These are phyloP conservation scores for Eristalis arbustorum DNA, from an alignment of 2,888 invertebrate genomes.

Conservation along the genomic window DNA sequence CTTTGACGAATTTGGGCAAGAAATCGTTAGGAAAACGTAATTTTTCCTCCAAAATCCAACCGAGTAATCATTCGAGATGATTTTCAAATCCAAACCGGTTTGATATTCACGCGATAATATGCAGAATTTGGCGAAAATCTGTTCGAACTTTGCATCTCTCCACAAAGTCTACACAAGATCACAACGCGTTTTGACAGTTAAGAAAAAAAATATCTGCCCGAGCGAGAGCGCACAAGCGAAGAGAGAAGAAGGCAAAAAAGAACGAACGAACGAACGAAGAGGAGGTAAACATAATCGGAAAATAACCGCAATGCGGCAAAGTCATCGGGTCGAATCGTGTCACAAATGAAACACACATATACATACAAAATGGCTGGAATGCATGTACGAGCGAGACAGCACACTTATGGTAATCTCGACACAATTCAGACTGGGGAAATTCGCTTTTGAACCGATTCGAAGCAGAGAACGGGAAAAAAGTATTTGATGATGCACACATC, in stretches of 20 bases:
- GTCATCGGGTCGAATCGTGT: slow-evolving; percentile 77
- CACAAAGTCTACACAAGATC: neutral
- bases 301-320: slow-evolving; percentile 81
- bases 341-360: slow-evolving; percentile 55
- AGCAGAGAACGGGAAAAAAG: neutral
- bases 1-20: neutral
- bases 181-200: slow-evolving; percentile 48
- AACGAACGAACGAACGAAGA: slow-evolving; percentile 27
- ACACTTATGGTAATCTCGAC: slow-evolving; percentile 25
- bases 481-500: neutral
- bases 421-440: slow-evolving; percentile 39
- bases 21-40: neutral
- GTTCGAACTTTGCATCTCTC: neutral
- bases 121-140: slow-evolving; percentile 12
- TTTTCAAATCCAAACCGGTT: slow-evolving; percentile 24
- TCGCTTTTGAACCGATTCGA: slow-evolving; percentile 61
- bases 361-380: slow-evolving; percentile 71
- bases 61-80: neutral
- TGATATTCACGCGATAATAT: neutral
- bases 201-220: neutral
- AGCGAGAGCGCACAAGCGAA: neutral
- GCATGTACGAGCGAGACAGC: slow-evolving; percentile 60
- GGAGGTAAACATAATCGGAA: slow-evolving; percentile 72
- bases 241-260: neutral
- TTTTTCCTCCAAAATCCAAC: neutral